phyloP scores from a whole-genome alignment of 92 coral and sea anemone genomes.

The Parazoanthus atlanticus region DNA sequence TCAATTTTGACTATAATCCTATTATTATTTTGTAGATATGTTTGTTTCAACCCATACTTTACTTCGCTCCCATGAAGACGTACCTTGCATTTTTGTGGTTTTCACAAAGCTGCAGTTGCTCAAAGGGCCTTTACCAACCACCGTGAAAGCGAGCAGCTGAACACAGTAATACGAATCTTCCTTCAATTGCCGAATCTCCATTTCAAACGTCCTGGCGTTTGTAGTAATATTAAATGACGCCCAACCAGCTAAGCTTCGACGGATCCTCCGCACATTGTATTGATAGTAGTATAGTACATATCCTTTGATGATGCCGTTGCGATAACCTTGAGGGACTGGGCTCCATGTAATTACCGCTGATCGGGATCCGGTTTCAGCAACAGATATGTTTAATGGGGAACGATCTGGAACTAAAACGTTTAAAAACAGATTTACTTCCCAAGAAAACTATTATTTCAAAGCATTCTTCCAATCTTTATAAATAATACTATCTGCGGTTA shows the following conservation, averaged over 20 bases:
- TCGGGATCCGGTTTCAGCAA: constrained; percentile 42
- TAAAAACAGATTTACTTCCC: neutral
- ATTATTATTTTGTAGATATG: too few species aligned
- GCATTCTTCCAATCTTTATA: too few species aligned
- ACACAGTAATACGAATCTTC: constrained; percentile 54
- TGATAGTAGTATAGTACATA: constrained; percentile 46
- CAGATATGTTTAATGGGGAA: constrained; percentile 57
- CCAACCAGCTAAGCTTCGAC: neutral
- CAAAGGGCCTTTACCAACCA: constrained; percentile 61
- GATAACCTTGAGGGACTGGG: constrained; percentile 54
- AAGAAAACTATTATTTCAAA: too few species aligned
- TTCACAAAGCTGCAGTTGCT: constrained; percentile 49
- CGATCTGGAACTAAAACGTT: constrained; percentile 63
- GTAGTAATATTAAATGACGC: neutral
- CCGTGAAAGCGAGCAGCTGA: constrained; percentile 61
- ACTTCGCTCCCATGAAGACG: neutral
- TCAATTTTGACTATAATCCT: too few species aligned
- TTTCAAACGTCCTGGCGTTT: neutral
- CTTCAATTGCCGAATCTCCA: constrained; percentile 15
- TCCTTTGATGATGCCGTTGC: constrained; percentile 64
- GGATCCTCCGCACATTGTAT: neutral
- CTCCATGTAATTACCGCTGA: constrained; percentile 72
- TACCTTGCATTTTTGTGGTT: neutral
- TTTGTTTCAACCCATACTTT: too few species aligned
- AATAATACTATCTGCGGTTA: too few species aligned